Evolutionary conservation across 2,797 vertebrate species (phyloP), one percentile per base, ranked within the genome.

Genomic region (Coregonus sp.): DNA sequence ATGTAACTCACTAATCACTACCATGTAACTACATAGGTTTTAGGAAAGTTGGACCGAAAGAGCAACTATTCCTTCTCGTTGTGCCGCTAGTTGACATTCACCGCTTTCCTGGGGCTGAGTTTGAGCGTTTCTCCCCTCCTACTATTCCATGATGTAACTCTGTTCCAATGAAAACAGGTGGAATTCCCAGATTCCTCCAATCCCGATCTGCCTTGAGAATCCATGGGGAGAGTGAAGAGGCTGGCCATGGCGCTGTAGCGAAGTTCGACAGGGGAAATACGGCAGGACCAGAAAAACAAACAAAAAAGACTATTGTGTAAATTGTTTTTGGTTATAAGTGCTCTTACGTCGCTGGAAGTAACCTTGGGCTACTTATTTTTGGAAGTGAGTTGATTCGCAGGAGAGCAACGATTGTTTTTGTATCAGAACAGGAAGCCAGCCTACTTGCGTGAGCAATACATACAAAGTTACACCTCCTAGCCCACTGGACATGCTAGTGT

Each of bases 131-230:
- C 9, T 47, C 84, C 88, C 87, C 91, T 86, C 91, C 91, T 85
- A 86, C 87, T 74, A 78, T 76, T 74, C 84, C 83, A 77, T 86
- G 86, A 87, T 82, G 86, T 83, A 86, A 81, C 85, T 85, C 81
- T 88, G 85, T 86, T 90, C 93, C 93, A 94, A 93, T 93, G 86
- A 90, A 89, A 92, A 84, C 93, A 93, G 93, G 93, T 92, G 93
- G 91, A 91, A 90, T 90, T 82, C 88, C 89, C 86, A 85, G 66
- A 73, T 89, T 90, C 88, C 81, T 83, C 93, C 93, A 91, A 93
- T 94, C 90, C 86, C 85, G 75, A 83, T 75, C 76, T 73, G 78
- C 0, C 47, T 72, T 56, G 16, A 73, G 66, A 74, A 66, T 65
- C 51, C 47, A 33, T 79, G 67, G 63, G 40, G 40, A 47, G 9